Evolutionary conservation across 2,888 invertebrate species (phyloP).

Genomic region (Agrochola macilenta): DNA sequence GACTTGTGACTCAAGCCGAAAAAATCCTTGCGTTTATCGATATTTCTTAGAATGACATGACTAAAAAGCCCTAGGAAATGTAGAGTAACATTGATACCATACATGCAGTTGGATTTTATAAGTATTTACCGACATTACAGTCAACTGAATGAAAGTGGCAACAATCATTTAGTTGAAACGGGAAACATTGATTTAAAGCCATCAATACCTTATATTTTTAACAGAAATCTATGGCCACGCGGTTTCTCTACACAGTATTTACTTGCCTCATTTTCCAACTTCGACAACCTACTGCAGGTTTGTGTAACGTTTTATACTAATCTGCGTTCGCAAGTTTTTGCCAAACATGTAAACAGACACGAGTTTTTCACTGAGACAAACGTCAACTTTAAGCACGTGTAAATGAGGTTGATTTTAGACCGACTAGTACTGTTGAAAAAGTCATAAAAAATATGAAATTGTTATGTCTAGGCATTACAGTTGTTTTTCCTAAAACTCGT

Average conservation of each 20-base stretch:
- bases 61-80: not conserved
- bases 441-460: too few relatives aligned
- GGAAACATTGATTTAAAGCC: slow-evolving; percentile 27
- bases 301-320: slow-evolving; percentile 5
- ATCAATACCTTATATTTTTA: slow-evolving; percentile 41
- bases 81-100: not conserved
- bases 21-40: slow-evolving; percentile 3
- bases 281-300: not conserved
- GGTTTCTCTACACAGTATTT: slow-evolving; percentile 42
- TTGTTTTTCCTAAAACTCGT: too few relatives aligned
- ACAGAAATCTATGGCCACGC: slow-evolving; percentile 4
- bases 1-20: not conserved
- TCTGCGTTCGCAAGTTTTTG: too few relatives aligned
- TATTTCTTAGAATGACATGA: slow-evolving; percentile 14
- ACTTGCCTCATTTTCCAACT: slow-evolving; percentile 23
- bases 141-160: slow-evolving; percentile 25
- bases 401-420: too few relatives aligned
- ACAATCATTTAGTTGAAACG: slow-evolving; percentile 15
- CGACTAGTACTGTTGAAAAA: too few relatives aligned
- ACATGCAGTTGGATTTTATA: slow-evolving; percentile 8
- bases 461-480: too few relatives aligned
- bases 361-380: too few relatives aligned
- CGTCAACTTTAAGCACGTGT: too few relatives aligned
- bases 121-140: slow-evolving; percentile 12
- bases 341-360: too few relatives aligned